Evolutionary conservation across 2,113 vertebrate genomes (phyloP), one percentile per base, ranked within the genome.

Genomic region (Laterallus jamaicensis): DNA sequence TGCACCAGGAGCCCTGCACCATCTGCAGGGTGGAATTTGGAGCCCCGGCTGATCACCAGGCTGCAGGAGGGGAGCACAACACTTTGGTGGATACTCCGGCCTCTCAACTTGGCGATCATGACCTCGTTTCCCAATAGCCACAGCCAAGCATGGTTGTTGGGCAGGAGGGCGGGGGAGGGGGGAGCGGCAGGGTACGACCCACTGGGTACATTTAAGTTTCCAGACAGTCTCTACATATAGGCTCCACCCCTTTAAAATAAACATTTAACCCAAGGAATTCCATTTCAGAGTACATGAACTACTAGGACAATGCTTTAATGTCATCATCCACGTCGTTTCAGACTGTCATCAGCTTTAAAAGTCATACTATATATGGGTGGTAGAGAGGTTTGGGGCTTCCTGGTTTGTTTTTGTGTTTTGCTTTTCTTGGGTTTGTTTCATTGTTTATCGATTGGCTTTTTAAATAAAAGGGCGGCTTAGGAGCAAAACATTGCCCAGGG

Each of bases 321-420:
- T 37, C 50, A 81, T 28, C 75, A 67, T 86, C 96, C 84, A 84
- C 12, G 80, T 94, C 80, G 83, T 84, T 90, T 84, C 50, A 93
- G 88, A 94, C 2, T 60, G 93, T 40, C 50, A 92, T 58, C 87
- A 89, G 69, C 78, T 96, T 91, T 67, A 79, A 70, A 85, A 91
- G 44, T 79, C 44, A 77, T 29, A 39, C 25, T 58, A 56, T 1
- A 10, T 73, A 92, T 11, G 49, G 71, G 82, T 11, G 83, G 42
- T 8, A 71, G 35, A 74, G 31, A 78, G 35, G 16, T 60, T 76
- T 73, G 14, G 42, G 44, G 49, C 9, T 50, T 77, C 66, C 19
- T 44, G 14, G 5, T 76, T 74, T 59, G 12, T 15, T 59, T 86
- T 66, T 50, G 52, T 19, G 49, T 49, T 22, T 49, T 21, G 20